Evolutionary conservation across 2,113 vertebrate species (phyloP), one percentile per base, ranked within the genome.

Genomic region (Ictalurus furcatus): DNA sequence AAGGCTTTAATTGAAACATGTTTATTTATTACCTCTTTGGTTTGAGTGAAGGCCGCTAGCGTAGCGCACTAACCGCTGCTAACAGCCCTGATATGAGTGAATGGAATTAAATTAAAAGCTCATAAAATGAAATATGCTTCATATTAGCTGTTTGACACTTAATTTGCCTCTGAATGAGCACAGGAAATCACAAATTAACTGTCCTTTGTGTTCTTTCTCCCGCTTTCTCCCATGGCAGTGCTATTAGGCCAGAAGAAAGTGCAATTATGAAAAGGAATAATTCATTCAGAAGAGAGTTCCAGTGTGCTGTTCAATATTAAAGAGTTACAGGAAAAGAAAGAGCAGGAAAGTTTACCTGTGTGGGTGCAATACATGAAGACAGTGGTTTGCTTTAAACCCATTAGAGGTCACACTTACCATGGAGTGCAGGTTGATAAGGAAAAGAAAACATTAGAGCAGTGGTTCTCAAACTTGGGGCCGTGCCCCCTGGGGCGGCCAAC

Each of bases 71-170:
- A 25, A 93, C 93, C 96, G 97, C 97, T 93, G n/a, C 87, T 91
- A 91, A 90, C 96, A 96, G 96, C 96, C 96, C 96, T 90, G 92
- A 96, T 97, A 97, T 94, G 96, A 97, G 93, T 92, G 95, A 95
- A 96, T 93, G 95, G 97, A 98, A 99, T 99, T 98, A 98, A 99
- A 99, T 99, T 99, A 99, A 98, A 99, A 99, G 97, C 97, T 98
- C 97, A 97, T 98, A 98, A 98, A 98, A 98, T 99, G 98, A 99
- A 99, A 98, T 99, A 99, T 99, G 98, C 96, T 97, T 95, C 92
- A 94, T 98, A 98, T 99, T 99, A 99, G 98, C 97, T 97, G 96
- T 96, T 98, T 99, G 98, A 99, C 98, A 99, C 97, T 98, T 99
- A 98, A 99, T 99, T 99, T 99, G 98, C 98, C 96, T 99, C 97